phyloP scores from a whole-genome alignment of 1,140 invertebrate species.

The Coelopa frigida region DNA sequence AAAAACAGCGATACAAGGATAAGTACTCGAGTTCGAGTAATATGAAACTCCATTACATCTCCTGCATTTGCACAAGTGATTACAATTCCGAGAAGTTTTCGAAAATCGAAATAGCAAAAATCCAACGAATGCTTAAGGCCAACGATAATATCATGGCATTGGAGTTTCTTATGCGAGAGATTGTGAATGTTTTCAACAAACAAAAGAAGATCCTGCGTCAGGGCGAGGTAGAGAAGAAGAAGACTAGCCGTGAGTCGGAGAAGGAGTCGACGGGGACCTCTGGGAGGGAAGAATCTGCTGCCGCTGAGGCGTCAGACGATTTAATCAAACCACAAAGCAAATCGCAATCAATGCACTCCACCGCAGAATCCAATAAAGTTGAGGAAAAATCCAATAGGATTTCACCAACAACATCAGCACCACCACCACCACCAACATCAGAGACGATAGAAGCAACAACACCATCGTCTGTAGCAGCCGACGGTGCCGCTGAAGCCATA shows the following conservation, averaged over 20 bases:
- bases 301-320: too few species aligned
- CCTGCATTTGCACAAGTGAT: conserved; percentile 32
- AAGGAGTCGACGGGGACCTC: not conserved
- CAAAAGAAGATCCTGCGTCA: too few species aligned
- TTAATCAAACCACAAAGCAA: too few species aligned
- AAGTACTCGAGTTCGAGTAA: conserved; percentile 18
- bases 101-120: conserved; percentile 27
- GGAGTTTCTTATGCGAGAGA: conserved; percentile 28
- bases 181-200: conserved; percentile 31
- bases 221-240: conserved; percentile 15
- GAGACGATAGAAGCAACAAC: not conserved
- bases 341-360: too few species aligned
- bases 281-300: too few species aligned
- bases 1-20: conserved; percentile 20
- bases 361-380: too few species aligned
- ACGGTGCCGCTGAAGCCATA: not conserved
- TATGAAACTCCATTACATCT: conserved; percentile 30
- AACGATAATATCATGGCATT: conserved; percentile 22
- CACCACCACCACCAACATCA: too few species aligned
- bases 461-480: not conserved
- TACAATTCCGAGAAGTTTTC: conserved; percentile 27
- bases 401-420: too few species aligned
- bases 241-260: not conserved
- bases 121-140: conserved; percentile 31
- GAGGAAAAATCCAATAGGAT: too few species aligned